Conservation (phyloP, 2,888 invertebrate genomes). For the Drosophila demipolita region DNA sequence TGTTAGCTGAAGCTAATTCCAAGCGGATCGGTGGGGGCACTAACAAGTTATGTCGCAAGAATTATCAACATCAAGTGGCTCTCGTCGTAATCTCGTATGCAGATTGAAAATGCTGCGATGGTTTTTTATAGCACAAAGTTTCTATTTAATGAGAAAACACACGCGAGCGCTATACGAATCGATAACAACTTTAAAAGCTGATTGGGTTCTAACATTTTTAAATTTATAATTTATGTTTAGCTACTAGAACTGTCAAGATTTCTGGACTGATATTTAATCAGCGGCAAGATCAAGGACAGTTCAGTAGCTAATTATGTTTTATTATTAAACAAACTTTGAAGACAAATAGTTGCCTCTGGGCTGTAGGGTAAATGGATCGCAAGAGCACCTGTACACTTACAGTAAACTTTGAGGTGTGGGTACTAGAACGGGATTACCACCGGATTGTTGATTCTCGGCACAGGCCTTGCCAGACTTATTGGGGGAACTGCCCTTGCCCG, state of each 20-base stretch:
- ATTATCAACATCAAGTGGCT: constrained; percentile 23
- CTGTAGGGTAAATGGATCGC: constrained; percentile 4
- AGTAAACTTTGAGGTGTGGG: constrained; percentile 70
- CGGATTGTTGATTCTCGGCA: constrained; percentile 36
- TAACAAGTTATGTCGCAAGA: constrained; percentile 35
- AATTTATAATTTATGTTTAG: constrained; percentile 22
- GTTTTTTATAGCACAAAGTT: constrained; percentile 37
- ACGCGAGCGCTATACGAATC: constrained; percentile 31
- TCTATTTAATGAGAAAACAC: constrained; percentile 29
- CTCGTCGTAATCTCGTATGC: constrained; percentile 51
- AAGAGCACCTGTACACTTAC: constrained; percentile 51
- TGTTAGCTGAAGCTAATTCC: constrained; percentile 1
- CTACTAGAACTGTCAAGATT: constrained; percentile 1
- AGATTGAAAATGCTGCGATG: constrained; percentile 51
- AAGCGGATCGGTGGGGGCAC: constrained; percentile 31
- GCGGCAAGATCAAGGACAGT: constrained; percentile 70
- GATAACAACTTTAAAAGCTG: constrained; percentile 47
- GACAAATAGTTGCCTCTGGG: constrained; percentile 29
- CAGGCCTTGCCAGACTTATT: constrained; percentile 48
- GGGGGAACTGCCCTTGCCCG: constrained; percentile 34
- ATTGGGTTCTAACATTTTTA: constrained; percentile 6
- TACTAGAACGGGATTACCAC: constrained; percentile 38
- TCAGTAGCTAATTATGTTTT: constrained; percentile 11
- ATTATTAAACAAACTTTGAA: neutral
- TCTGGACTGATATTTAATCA: constrained; percentile 29